These are phyloP conservation scores for Protobothrops mucrosquamatus DNA, from an alignment of 2,113 vertebrate species.

Conservation along the genomic window DNA sequence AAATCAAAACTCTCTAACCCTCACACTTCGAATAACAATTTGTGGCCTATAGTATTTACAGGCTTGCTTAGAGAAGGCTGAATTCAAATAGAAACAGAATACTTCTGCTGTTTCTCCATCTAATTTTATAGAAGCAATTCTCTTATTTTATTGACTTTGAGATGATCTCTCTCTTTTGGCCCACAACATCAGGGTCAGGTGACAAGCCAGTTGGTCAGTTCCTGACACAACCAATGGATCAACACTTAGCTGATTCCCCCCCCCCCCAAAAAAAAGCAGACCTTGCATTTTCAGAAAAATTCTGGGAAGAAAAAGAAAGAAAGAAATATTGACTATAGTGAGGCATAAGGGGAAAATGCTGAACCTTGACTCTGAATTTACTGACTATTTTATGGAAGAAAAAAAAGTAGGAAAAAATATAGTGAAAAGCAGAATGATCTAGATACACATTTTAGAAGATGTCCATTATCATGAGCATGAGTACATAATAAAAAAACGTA, in stretches of 20 bases:
- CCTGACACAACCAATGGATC: background rate
- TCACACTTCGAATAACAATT: background rate
- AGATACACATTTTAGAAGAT: background rate
- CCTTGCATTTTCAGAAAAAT: background rate
- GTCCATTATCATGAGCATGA: background rate
- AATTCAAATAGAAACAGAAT: background rate
- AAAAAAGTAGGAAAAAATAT: background rate
- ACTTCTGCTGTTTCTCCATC: background rate
- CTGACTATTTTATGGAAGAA: background rate
- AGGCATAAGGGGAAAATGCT: background rate
- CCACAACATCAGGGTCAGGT: background rate
- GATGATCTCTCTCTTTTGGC: background rate
- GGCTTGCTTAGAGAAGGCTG: background rate
- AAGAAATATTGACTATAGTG: background rate
- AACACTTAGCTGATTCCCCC: background rate
- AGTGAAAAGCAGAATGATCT: background rate
- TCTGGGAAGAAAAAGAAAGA: background rate
- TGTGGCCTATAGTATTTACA: background rate
- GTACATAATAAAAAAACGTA: background rate
- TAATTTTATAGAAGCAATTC: background rate
- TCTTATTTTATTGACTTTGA: background rate
- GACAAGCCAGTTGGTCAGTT: background rate
- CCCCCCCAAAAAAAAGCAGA: background rate
- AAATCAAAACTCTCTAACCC: background rate
- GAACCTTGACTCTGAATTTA: background rate